Conservation (phyloP, 1,140 invertebrate genomes). For the Amyelois transitella region DNA sequence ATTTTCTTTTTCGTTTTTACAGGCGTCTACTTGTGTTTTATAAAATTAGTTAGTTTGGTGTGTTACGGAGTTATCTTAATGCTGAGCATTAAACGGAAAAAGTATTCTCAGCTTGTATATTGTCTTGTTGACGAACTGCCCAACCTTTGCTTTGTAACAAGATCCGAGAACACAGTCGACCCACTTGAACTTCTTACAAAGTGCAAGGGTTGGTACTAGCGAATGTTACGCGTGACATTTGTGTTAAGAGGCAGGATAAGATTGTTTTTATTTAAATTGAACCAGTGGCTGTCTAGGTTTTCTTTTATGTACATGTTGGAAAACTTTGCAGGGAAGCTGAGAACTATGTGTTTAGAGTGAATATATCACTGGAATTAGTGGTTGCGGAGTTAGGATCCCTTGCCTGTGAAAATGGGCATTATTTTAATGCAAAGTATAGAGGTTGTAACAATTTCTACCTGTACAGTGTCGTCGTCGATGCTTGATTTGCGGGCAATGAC, state of each 20-base stretch:
- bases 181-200: conserved; percentile 48
- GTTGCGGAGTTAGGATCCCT: conserved; percentile 68
- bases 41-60: conserved; percentile 42
- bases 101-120: conserved; percentile 64
- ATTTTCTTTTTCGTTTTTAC: conserved; percentile 39
- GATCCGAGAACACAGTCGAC: conserved; percentile 30
- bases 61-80: conserved; percentile 55
- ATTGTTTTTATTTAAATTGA: conserved; percentile 44
- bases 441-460: conserved; percentile 78
- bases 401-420: conserved; percentile 85
- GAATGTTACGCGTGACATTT: conserved; percentile 21
- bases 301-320: conserved; percentile 63
- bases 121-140: conserved; percentile 67
- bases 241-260: conserved; percentile 42
- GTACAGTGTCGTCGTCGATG: conserved; percentile 54
- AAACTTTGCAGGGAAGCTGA: conserved; percentile 73
- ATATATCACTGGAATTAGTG: conserved; percentile 63
- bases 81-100: conserved; percentile 74
- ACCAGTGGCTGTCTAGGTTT: conserved; percentile 58
- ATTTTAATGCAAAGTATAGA: conserved; percentile 93
- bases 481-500: conserved; percentile 26
- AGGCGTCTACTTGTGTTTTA: conserved; percentile 19
- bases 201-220: conserved; percentile 60
- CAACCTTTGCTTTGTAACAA: conserved; percentile 66
- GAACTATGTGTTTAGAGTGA: conserved; percentile 68